Evolutionary conservation across 2,888 invertebrate genomes (phyloP), one percentile per base, ranked within the genome.

Genomic region (Hirtodrosophila duncani): DNA sequence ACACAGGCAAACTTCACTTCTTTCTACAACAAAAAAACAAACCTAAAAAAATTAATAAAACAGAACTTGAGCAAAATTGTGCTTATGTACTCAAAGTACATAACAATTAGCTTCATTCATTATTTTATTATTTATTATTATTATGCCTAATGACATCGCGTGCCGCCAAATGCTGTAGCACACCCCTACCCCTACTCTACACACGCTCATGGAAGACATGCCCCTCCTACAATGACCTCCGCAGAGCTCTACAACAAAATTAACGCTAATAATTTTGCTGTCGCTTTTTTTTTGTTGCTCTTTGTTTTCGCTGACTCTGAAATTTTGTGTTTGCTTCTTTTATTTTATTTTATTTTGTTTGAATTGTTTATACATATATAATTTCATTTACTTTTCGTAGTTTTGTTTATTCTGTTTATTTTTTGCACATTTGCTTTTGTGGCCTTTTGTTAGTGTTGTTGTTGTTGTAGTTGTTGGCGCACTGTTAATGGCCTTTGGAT

Each of bases 91-190:
- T n/a, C n/a, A n/a, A n/a, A n/a, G n/a, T n/a, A n/a, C n/a, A 45
- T 33, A 43, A 34, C 34, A 42, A 37, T 31, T 10, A 20, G 29
- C 20, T 55, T 18, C 53, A 36, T 44, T 53, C 36, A 44, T 63
- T 71, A 56, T 37, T 60, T 63, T 55, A 31, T 42, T 63, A 56
- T 60, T 63, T 67, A 43, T 57, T 63, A 44, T 53, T 53, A 53
- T 45, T 18, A n/a, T n/a, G n/a, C 56, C 52, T 56, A 63, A 71
- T 67, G 64, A 49, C 64, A 71, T 67, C 71, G 67, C 67, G 67
- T 67, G 71, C 60, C 37, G n/a, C n/a, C n/a, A n/a, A n/a, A n/a
- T n/a, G n/a, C n/a, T n/a, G n/a, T n/a, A n/a, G n/a, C n/a, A n/a
- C n/a, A n/a, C n/a, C n/a, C n/a, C n/a, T n/a, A 7, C 18, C 10